Evolutionary conservation across 2,797 vertebrate genomes (phyloP).

Genomic region (Cyprinodon diabolis): DNA sequence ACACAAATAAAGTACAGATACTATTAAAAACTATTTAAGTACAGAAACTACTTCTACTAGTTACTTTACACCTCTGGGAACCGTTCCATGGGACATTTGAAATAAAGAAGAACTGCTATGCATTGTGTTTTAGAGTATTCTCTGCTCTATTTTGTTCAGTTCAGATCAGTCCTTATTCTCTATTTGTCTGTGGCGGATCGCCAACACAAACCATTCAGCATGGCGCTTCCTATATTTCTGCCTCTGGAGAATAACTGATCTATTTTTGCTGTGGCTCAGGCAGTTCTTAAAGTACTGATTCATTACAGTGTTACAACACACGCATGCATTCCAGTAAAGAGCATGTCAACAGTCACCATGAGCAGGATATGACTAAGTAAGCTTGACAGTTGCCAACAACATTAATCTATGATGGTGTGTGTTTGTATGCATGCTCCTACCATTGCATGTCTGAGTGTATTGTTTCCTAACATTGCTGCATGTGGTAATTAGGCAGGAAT

Average conservation of each 20-base stretch:
- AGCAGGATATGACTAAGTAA: slow-evolving; percentile 48
- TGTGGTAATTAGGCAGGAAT: slow-evolving; percentile 58
- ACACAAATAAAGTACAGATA: too few relatives aligned
- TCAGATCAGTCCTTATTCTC: not conserved
- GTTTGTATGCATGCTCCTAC: slow-evolving; percentile 10
- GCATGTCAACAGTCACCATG: slow-evolving; percentile 15
- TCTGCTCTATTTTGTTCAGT: too few relatives aligned
- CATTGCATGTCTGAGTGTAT: slow-evolving; percentile 35
- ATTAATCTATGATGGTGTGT: not conserved
- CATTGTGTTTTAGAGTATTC: not conserved
- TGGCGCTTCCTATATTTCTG: not conserved
- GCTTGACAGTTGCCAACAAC: slow-evolving; percentile 4
- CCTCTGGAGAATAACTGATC: not conserved
- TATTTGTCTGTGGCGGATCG: not conserved
- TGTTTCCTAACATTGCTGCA: slow-evolving; percentile 36
- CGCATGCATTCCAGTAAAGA: slow-evolving; percentile 44
- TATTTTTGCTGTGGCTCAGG: not conserved
- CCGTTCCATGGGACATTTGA: not conserved
- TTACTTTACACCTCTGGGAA: not conserved
- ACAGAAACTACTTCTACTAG: too few relatives aligned
- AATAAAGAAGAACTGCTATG: not conserved
- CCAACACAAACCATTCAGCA: not conserved
- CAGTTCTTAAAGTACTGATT: slow-evolving; percentile 10
- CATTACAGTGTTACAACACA: slow-evolving; percentile 22
- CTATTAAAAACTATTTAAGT: too few relatives aligned